Evolutionary conservation across 2,888 invertebrate species (phyloP).

Genomic region (Ornithoptera priamus): DNA sequence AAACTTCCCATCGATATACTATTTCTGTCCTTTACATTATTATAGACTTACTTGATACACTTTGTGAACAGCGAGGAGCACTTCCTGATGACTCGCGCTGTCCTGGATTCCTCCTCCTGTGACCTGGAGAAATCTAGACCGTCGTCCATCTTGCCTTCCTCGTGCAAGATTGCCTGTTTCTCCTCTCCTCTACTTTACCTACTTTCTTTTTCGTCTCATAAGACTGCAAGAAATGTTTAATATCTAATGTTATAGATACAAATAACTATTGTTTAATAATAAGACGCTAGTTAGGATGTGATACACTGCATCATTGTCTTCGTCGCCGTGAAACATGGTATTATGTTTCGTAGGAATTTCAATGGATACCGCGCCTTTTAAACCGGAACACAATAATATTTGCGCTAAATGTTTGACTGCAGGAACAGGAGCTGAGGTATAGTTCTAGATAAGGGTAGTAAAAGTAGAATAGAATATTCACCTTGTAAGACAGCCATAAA

Average conservation of each 20-base stretch:
- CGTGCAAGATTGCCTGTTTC: conserved; percentile 98
- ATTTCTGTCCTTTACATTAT: neutral
- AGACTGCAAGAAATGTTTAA: conserved; percentile 78
- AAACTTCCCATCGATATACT: neutral
- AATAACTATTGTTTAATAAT: neutral
- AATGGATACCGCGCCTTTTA: too few species aligned
- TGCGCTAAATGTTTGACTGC: neutral
- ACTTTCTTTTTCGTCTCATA: conserved; percentile 99
- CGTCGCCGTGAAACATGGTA: too few species aligned
- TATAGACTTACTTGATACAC: conserved; percentile 91
- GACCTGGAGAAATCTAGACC: conserved; percentile 98
- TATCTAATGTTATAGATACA: neutral
- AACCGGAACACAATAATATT: too few species aligned
- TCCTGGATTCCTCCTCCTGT: conserved; percentile 99
- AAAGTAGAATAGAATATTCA: conserved; percentile 47
- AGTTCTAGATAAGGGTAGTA: neutral
- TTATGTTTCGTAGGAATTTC: too few species aligned
- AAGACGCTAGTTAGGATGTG: too few species aligned
- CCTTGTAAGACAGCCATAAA: conserved; percentile 99
- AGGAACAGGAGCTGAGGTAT: too few species aligned
- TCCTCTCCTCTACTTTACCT: conserved; percentile 99
- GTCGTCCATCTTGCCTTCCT: conserved; percentile 99
- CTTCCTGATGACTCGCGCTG: conserved; percentile 98
- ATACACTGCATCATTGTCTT: too few species aligned
- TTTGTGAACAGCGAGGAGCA: conserved; percentile 98